These are phyloP conservation scores for Hydrocynus forskahlii DNA, from an alignment of 2,797 vertebrate species.

Conservation along the genomic window DNA sequence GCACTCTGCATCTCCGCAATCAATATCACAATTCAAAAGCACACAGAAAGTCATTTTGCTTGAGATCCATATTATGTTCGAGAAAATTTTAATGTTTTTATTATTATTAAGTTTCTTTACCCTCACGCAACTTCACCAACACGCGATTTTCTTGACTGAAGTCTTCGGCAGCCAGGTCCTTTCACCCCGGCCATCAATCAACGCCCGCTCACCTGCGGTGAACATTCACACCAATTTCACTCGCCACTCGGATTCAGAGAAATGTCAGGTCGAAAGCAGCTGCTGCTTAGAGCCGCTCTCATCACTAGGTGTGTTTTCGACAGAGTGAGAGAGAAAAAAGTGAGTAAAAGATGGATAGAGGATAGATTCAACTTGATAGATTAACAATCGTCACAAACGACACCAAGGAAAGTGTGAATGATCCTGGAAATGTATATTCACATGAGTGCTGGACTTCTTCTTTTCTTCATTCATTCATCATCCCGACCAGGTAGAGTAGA, in stretches of 20 bases:
- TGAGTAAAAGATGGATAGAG: not conserved
- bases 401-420: not conserved
- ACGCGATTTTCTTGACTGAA: not conserved
- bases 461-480: too few species aligned
- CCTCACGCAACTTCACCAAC: not conserved
- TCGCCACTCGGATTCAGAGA: not conserved
- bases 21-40: constrained; percentile 12
- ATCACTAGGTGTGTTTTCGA: not conserved
- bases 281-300: not conserved
- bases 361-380: not conserved
- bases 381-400: not conserved
- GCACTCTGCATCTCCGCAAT: not conserved
- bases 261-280: constrained; percentile 17
- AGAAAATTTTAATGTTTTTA: not conserved
- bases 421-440: too few species aligned
- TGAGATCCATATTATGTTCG: not conserved
- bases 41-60: not conserved
- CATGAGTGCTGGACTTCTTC: too few species aligned
- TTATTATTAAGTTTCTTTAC: not conserved
- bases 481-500: too few species aligned
- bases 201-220: constrained; percentile 21
- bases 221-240: constrained; percentile 16
- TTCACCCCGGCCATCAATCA: constrained; percentile 38
- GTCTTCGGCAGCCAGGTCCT: constrained; percentile 22
- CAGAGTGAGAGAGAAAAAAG: constrained; percentile 1